A percentile compares a stretch with the other conserved stretches of the same genome.
These are phyloP conservation scores for Solenopsis fugax DNA, from an alignment of 1,140 invertebrate species.

Conservation along the genomic window DNA sequence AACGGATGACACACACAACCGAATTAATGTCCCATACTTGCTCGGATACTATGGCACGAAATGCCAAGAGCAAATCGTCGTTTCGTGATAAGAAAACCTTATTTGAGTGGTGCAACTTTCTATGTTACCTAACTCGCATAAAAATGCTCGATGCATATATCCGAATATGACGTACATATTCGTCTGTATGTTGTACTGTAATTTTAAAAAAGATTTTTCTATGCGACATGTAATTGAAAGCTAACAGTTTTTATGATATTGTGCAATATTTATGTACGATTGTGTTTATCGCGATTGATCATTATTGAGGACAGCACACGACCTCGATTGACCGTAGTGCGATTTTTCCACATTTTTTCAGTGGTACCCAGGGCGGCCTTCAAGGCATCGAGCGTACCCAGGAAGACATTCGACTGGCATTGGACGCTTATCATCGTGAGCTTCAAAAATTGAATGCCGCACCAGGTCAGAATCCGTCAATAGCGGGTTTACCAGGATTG, in stretches of 20 bases:
- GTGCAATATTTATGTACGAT: background rate
- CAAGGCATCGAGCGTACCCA: conserved; percentile 91
- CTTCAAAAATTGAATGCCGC: conserved; percentile 93
- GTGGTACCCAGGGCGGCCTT: conserved; percentile 87
- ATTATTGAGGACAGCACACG: conserved; percentile 88
- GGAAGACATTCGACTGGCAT: conserved; percentile 95
- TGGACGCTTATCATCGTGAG: conserved; percentile 97
- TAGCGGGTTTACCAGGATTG: conserved; percentile 86
- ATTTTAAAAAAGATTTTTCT: conserved; percentile 19
- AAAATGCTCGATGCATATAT: background rate
- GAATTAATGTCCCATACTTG: conserved; percentile 18
- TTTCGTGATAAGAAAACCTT: conserved; percentile 28
- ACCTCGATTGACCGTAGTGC: conserved; percentile 86
- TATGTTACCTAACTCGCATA: conserved; percentile 16
- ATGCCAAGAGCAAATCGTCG: conserved; percentile 32
- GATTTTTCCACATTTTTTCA: conserved; percentile 94
- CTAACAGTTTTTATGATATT: background rate
- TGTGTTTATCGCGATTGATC: conserved; percentile 73
- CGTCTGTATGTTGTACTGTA: background rate
- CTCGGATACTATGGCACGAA: conserved; percentile 3
- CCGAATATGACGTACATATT: conserved; percentile 6
- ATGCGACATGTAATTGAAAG: background rate
- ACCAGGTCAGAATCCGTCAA: conserved; percentile 87
- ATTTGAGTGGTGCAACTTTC: background rate
- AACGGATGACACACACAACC: conserved; percentile 2